Base-by-base conservation (phyloP, 2,113 vertebrate species). In the Prietella phreatophila region DNA sequence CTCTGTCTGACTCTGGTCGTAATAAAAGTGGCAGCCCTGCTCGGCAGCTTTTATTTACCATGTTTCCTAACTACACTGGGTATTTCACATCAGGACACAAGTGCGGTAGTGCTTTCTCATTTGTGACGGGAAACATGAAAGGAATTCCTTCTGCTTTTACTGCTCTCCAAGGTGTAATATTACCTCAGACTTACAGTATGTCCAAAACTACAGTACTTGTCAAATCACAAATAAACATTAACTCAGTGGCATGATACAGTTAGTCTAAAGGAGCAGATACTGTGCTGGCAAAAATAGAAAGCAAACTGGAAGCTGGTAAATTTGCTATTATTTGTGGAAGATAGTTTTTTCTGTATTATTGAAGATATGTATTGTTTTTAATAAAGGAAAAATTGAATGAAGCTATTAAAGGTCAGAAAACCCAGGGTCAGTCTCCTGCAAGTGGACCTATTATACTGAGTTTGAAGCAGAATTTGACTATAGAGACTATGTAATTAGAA, bases 91-190 rank as follows among this genome's bases (percentile, higher is more conserved):
- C 65, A 50, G 30, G 15, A 39, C 67, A 56, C 53, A 69, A 33
- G 13, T 27, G 30, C 69, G 15, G 1, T 63, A 50, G 11, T 55
- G 20, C 47, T 71, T 55, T 19, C 9, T 36, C 42, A 30, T 84
- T 47, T 84, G 47, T 20, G n/a, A 71, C 9, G 9, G 55, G 20
- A 53, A 73, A 58, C 30, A 73, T 25, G 20, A 85, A 73, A 56
- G 53, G 50, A 73, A 39, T 73, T 83, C 30, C 50, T 39, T 5
- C 10, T 30, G n/a, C 19, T 30, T 73, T 69, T 65, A 79, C 19
- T 53, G 73, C 19, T 81, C 83, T 14, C 69, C 60, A 86, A 30
- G 33, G 5, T 85, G 86, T 75, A 82, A 55, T 79, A 73, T 84
- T 83, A 85, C n/a, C 55, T 55, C 30, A 0, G 17, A 55, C 4